Evolutionary conservation across 1,140 invertebrate species (phyloP), one percentile per base, ranked within the genome.

Genomic region (Drosophila prosaltans): DNA sequence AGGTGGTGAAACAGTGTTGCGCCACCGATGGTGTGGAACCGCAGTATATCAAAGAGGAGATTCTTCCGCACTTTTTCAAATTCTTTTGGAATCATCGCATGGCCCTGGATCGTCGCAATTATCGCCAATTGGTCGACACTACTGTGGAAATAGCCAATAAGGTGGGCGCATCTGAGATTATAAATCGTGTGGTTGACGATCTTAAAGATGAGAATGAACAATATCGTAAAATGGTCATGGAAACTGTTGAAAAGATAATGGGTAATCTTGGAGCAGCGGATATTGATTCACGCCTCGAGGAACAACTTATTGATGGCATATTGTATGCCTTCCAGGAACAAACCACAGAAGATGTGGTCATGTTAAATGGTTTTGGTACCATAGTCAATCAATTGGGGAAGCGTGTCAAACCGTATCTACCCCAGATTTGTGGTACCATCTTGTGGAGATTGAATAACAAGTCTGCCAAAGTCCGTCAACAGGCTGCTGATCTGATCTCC

Each of bases 171-270:
- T 98, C 98, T 0, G 99, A 99, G 94, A 99, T 99, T 68, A 98
- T 99, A 63, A 98, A 98, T 92, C 95, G 99, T 62, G 98, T 99
- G 48, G 99, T 99, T 0, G 99, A 99, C 90, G 99, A 99, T 93
- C 93, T 99, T 39, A 99, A 99, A 93, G 99, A 99, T 93, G 99
- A 99, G 93, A 99, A 99, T 93, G 99, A 99, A 93, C 98, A 99
- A 88, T 99, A 99, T 92, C 94, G 99, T 71, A 99, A 99, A 94
- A 99, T 99, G 99, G 99, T 99, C 0, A 99, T 99, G 98, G 99
- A 99, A 93, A 99, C 98, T 0, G 99, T 99, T 73, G 99, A 99
- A 92, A 99, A 99, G 93, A 97, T 99, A 67, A 98, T 99, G 95
- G 97, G 97, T 5, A 98, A 99, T 92, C 94, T 99, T 21, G 99